Percentiles rank a stretch among this genome's conserved stretches.
phyloP scores from a whole-genome alignment of 1,140 invertebrate species.

The Pollicipes pollicipes region DNA sequence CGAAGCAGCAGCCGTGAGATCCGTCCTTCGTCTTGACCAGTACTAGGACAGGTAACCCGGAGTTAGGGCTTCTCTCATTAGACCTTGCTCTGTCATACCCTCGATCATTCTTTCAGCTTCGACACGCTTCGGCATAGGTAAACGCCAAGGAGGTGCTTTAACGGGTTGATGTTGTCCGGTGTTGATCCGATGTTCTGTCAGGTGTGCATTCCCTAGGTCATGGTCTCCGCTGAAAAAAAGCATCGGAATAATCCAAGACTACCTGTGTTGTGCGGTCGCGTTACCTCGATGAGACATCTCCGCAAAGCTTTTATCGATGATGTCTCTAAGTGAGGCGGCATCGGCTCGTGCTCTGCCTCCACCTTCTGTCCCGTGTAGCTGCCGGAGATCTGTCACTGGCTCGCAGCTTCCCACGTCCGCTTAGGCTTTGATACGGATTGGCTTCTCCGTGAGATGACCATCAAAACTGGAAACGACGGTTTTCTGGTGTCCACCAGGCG shows the following conservation, averaged over 20 bases:
- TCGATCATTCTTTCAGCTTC: not conserved
- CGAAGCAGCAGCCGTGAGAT: slow-evolving; percentile 5
- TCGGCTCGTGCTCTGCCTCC: not conserved
- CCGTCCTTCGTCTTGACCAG: slow-evolving; percentile 9
- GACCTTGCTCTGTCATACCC: not conserved
- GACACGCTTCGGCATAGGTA: not conserved
- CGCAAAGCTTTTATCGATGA: not conserved
- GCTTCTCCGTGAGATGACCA: not conserved
- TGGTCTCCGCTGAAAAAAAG: not conserved
- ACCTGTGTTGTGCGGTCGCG: not conserved
- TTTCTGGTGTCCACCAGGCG: not conserved
- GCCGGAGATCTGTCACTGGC: not conserved
- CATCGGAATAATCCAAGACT: not conserved
- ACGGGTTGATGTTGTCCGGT: not conserved
- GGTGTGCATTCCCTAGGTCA: not conserved
- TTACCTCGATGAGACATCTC: not conserved
- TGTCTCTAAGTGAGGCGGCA: not conserved
- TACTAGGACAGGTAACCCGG: not conserved
- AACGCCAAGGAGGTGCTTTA: not conserved
- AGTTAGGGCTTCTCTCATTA: not conserved
- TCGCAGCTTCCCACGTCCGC: not conserved
- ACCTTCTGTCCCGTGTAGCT: not conserved
- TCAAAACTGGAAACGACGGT: not conserved
- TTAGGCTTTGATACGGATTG: not conserved
- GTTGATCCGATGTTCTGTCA: not conserved